Base-by-base conservation (phyloP, 2,113 vertebrate species). In the Percopsis transmontana region DNA sequence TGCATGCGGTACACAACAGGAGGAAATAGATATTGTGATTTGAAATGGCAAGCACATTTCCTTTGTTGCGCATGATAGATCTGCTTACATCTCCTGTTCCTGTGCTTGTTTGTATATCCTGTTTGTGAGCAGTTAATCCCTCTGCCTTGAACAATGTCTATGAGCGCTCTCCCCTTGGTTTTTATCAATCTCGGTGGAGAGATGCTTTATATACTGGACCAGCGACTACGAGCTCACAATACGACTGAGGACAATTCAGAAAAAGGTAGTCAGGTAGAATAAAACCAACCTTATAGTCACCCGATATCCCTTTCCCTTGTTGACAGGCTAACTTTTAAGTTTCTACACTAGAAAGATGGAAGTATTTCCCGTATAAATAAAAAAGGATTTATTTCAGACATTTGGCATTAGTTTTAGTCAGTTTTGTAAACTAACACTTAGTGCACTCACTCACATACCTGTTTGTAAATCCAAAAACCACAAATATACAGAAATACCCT, bases 201-300 rank as follows among this genome's bases (percentile, higher is more conserved):
- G 90, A 97, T 98, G 95, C 92, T 98, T 27, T 97, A 96, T 76
- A 94, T 98, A 74, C 89, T 98, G 87, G 95, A 98, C 81, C 95
- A 97, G 78, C 93, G 95, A 2, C 90, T 98, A 55, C 89, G 81
- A 39, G 92, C 93, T 24, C 92, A 92, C 84, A 94, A 92, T 90
- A 93, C 95, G 67, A 90, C 93, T 0, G 88, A 85, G 7, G 95
- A 96, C 64, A 93, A 93, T 68, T 91, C 94, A 67, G 93, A 93
- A 42, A 96, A 93, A 94, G 95, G 96, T 97, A 93, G 42, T 62
- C 15, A 51, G 15, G 7, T 58, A 42, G 39, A n/a, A n/a, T n/a
- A n/a, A n/a, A n/a, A n/a, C n/a, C n/a, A n/a, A n/a, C n/a, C n/a
- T 19, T 52, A 51, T 20, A 20, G 20, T 11, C 5, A 18, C 16